Base-by-base conservation (phyloP, 2,113 vertebrate genomes). In the Sorex araneus region DNA sequence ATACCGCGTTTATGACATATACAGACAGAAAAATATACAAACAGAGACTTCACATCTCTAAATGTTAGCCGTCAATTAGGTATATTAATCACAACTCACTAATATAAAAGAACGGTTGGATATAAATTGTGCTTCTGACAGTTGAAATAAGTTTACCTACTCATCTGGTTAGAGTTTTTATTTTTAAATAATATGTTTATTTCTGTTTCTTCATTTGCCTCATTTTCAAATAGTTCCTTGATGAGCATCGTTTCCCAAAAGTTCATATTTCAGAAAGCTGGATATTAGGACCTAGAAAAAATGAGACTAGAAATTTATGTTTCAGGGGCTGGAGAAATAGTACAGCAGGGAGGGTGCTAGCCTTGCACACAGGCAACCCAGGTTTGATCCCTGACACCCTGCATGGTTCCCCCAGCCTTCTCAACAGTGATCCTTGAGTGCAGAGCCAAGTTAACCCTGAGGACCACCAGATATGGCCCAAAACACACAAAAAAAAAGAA, bases 61-160 rank as follows among this genome's bases (percentile, higher is more conserved):
- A 36, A 71, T 60, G 63, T 64, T 30, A 90, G 77, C 78, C 54
- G 32, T 50, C 21, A 64, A 47, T 90, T 43, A 74, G 78, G n/a
- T 47, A 36, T 4, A 74, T 0, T 47, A 81, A 74, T 15, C 7
- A 64, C 34, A 81, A 71, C 21, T 21, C 76, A 63, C 30, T 80
- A 45, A 27, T 32, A 71, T 81, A 45, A 63, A 80, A 63, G 76
- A 45, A 71, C 47, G 57, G 54, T 70, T 71, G 40, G 10, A 23
- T 80, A 23, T 9, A 71, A 63, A 60, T 45, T 63, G 34, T 63
- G 66, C 45, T 80, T 89, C 76, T 81, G 87, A 28, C 30, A 73
- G 30, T 34, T 73, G n/a, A 36, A 73, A 63, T 73, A 63, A 63
- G 30, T 64, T 90, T 36, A 47, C 50, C 32, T 79, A 47, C 87